Conservation (phyloP, 2,113 vertebrate genomes). For the Dasyprocta punctata region DNA sequence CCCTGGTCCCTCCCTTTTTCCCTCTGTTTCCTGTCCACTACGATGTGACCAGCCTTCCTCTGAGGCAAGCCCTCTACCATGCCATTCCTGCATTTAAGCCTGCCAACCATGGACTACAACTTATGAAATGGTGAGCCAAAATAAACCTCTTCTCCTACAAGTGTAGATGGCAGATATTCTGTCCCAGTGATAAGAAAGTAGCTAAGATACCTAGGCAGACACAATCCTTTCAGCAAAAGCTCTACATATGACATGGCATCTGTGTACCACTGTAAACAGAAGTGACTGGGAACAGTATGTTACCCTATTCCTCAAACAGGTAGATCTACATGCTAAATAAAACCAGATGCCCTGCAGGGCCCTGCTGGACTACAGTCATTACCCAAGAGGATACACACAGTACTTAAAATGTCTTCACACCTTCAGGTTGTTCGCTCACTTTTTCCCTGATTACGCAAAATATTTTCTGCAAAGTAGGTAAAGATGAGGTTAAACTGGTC, state of each 20-base stretch:
- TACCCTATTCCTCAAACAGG: not conserved
- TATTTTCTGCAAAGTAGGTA: not conserved
- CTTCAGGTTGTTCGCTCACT: not conserved
- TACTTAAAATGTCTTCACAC: not conserved
- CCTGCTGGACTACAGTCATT: not conserved
- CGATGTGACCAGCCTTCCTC: not conserved
- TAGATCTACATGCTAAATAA: not conserved
- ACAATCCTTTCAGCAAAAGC: not conserved
- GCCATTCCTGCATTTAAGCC: not conserved
- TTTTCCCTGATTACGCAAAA: not conserved
- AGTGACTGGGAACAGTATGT: not conserved
- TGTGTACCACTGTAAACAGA: not conserved
- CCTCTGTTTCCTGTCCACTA: not conserved
- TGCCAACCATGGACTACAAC: not conserved
- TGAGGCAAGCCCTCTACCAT: not conserved
- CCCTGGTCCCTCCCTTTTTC: no score
- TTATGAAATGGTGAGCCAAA: not conserved
- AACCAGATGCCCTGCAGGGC: not conserved
- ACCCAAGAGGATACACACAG: not conserved
- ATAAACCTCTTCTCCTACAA: not conserved
- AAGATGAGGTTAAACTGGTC: no score
- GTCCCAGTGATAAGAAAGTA: not conserved
- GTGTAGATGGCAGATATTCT: not conserved
- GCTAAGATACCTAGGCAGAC: not conserved
- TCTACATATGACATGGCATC: not conserved